Conservation (phyloP, 2,113 vertebrate genomes). For the Cheilinus undulatus region DNA sequence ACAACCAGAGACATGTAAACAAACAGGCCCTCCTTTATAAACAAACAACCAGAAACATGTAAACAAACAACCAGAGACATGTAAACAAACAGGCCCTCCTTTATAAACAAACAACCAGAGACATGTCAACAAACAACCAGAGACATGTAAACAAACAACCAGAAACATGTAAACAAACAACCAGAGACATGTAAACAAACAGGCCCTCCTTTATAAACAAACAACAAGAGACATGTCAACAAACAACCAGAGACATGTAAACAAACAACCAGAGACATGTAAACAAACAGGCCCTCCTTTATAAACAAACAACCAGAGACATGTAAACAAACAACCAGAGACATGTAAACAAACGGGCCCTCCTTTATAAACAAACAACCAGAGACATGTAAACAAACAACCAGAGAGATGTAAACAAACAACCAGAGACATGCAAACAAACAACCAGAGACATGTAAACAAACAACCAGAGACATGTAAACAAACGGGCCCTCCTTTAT, state of each 20-base stretch:
- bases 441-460: neutral
- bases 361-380: conserved; percentile 31
- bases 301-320: conserved; percentile 72
- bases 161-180: too few relatives aligned
- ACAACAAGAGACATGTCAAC: neutral
- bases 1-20: conserved; percentile 85
- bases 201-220: conserved; percentile 49
- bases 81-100: too few relatives aligned
- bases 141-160: too few relatives aligned
- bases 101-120: neutral
- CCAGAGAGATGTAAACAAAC: too few relatives aligned
- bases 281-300: too few relatives aligned
- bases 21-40: conserved; percentile 59
- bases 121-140: conserved; percentile 78
- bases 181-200: too few relatives aligned
- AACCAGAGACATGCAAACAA: too few relatives aligned
- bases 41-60: conserved; percentile 22
- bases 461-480: conserved; percentile 49
- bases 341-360: conserved; percentile 86
- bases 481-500: conserved; percentile 75
- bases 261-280: neutral
- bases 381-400: too few relatives aligned
- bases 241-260: too few relatives aligned
- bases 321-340: conserved; percentile 86
- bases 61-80: neutral